Conservation (phyloP, 2,888 invertebrate species). For the Microchrysa polita region DNA sequence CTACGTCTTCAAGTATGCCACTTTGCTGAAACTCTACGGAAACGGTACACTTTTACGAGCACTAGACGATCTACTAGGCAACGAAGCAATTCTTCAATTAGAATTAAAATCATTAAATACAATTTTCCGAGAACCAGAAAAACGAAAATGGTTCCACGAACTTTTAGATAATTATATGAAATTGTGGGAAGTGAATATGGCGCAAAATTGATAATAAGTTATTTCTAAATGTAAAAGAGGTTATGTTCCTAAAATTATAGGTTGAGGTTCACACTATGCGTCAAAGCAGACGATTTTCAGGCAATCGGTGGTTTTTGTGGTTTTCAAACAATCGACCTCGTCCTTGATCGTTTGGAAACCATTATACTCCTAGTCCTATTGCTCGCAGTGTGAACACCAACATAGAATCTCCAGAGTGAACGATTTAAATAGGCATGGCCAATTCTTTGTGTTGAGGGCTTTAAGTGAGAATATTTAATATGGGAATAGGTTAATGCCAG, state of each 20-base stretch:
- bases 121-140: constrained; percentile 78
- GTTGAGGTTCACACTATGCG: too few relatives aligned
- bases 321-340: too few relatives aligned
- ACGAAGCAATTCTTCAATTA: constrained; percentile 85
- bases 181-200: constrained; percentile 89
- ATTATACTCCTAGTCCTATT: too few relatives aligned
- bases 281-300: too few relatives aligned
- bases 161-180: constrained; percentile 90
- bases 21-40: constrained; percentile 83
- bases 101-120: constrained; percentile 82
- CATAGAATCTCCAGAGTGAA: too few relatives aligned
- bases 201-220: constrained; percentile 43
- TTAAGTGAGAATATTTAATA: not conserved
- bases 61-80: constrained; percentile 77
- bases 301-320: too few relatives aligned
- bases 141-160: constrained; percentile 86
- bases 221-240: not conserved
- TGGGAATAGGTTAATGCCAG: not conserved
- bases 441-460: not conserved
- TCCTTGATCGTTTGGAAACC: too few relatives aligned
- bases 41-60: constrained; percentile 75
- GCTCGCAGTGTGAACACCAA: too few relatives aligned
- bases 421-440: too few relatives aligned
- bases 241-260: not conserved
- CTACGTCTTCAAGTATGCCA: constrained; percentile 84